phyloP scores from a whole-genome alignment of 2,797 vertebrate genomes.

The Lindbergichthys nudifrons region DNA sequence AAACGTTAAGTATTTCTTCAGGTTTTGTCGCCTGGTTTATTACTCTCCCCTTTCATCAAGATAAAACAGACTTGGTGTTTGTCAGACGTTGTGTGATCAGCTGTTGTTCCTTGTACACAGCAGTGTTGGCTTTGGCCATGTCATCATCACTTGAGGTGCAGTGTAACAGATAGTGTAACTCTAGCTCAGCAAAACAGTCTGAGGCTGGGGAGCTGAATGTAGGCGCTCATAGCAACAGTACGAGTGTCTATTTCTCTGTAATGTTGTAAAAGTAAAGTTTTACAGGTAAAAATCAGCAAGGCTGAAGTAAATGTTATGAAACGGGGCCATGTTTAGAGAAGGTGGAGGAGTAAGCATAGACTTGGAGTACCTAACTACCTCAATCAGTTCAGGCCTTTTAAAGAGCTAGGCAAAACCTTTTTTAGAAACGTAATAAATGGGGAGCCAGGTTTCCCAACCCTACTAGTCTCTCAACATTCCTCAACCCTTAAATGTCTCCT shows the following conservation, averaged over 20 bases:
- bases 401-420: not conserved
- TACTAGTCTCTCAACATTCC: conserved; percentile 25
- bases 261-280: conserved; percentile 2
- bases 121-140: conserved; percentile 48
- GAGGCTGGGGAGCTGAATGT: not conserved
- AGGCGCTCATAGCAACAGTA: not conserved
- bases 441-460: conserved; percentile 5
- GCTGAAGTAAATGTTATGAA: not conserved
- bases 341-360: not conserved
- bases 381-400: not conserved
- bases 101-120: conserved; percentile 46
- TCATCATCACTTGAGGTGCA: conserved; percentile 39
- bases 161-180: conserved; percentile 68
- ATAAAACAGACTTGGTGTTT: conserved; percentile 22
- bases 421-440: not conserved
- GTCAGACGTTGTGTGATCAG: conserved; percentile 25
- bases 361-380: not conserved
- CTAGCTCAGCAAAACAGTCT: conserved; percentile 35
- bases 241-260: not conserved
- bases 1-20: not conserved
- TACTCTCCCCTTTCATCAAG: not conserved
- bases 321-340: not conserved
- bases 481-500: conserved; percentile 20
- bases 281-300: not conserved
- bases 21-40: conserved; percentile 4